phyloP scores from a whole-genome alignment of 2,888 invertebrate genomes.

The Zygaena filipendulae region DNA sequence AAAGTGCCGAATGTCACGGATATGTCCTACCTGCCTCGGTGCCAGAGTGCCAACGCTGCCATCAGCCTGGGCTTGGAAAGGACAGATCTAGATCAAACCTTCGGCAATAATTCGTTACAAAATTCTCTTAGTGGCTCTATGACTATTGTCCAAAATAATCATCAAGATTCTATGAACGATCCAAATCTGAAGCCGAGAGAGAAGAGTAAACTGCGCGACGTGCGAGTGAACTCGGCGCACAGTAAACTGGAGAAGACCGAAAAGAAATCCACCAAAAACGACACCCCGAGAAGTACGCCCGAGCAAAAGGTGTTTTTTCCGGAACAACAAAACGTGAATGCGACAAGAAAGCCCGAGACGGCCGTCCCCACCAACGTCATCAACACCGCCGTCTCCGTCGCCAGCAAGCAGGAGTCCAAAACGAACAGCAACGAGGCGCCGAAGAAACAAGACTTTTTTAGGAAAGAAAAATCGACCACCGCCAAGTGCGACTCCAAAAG shows the following conservation, averaged over 20 bases:
- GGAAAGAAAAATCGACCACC: conserved; percentile 55
- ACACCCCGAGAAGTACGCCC: conserved; percentile 49
- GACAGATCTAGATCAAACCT: conserved; percentile 40
- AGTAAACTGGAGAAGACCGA: conserved; percentile 56
- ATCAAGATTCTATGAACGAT: conserved; percentile 40
- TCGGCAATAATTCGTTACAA: conserved; percentile 34
- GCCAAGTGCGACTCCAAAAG: conserved; percentile 46
- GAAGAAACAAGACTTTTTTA: conserved; percentile 63
- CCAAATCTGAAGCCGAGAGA: conserved; percentile 47
- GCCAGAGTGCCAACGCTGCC: conserved; percentile 56
- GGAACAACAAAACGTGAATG: conserved; percentile 36
- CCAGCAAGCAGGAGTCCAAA: conserved; percentile 47
- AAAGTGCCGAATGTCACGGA: conserved; percentile 54
- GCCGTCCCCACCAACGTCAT: conserved; percentile 59
- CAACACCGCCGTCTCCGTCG: conserved; percentile 40
- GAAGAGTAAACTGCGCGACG: conserved; percentile 56
- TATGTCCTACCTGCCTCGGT: conserved; percentile 52
- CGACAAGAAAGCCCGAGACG: conserved; percentile 54
- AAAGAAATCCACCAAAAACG: conserved; percentile 44
- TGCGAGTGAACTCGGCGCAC: conserved; percentile 59
- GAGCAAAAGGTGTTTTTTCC: conserved; percentile 62
- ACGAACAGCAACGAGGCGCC: conserved; percentile 39
- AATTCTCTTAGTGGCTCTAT: conserved; percentile 40
- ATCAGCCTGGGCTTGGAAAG: conserved; percentile 49
- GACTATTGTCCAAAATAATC: conserved; percentile 35